Evolutionary conservation across 2,113 vertebrate genomes (phyloP), one percentile per base, ranked within the genome.

Genomic region (Phaethornis superciliosus): DNA sequence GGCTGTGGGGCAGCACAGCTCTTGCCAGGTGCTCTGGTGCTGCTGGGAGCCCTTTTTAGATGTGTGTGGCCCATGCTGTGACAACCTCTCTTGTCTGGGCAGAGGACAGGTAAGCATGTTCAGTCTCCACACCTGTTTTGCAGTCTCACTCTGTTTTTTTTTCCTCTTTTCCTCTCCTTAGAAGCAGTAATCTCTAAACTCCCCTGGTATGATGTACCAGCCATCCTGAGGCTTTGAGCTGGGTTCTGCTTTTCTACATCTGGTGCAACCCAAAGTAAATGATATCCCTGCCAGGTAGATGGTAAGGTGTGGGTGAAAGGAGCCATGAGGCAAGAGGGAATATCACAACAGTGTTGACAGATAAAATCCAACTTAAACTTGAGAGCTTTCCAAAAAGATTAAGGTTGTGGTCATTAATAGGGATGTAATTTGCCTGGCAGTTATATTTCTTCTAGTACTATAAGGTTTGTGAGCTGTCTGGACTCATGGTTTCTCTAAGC

Each of bases 261-360:
- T 42, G 49, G 4, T 81, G 32, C 51, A 65, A 42, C 24, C 62
- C 52, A n/a, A n/a, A 85, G 35, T 19, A 32, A 78, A 18, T 4
- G 6, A 1, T 5, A 10, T 30, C 13, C 55, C 21, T 81, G 55
- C 15, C 7, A 62, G 22, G 75, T 75, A 42, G 42, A 11, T 35
- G 2, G 8, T 21, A 46, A 77, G 27, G 18, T 60, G 46, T 62
- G 60, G 19, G 33, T 28, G 33, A 18, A 55, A 63, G 24, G 49
- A 65, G 21, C 37, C 4, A 0, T 10, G 23, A 35, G 65, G 26
- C 30, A 52, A 55, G 32, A 65, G 42, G 19, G 46, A 28, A 27
- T 90, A 49, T 10, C 1, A 0, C 40, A 35, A 60, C 18, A 2
- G 1, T 17, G 13, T 17, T 64, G 52, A 40, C 7, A 9, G 64